Percentiles rank a stretch among this genome's conserved stretches.
phyloP scores from a whole-genome alignment of 30 jellyfish, hydroid and myxozoan genomes.

The Aurelia aurita complex sp. Pacific region DNA sequence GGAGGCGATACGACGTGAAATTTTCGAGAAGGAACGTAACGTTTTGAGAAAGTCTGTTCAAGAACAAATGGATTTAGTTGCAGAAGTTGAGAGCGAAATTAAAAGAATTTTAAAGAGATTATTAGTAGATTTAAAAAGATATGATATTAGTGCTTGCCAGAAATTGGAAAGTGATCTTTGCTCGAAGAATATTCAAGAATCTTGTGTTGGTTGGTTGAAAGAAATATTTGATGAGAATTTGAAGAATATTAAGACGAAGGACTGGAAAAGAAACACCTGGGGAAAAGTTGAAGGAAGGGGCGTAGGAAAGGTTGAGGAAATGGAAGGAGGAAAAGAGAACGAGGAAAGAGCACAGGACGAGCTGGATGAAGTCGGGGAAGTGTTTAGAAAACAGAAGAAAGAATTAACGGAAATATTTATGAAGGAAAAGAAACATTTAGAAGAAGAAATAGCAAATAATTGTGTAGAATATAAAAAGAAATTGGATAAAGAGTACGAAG shows the following conservation, averaged over 20 bases:
- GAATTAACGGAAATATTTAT: conserved; percentile 79
- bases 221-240: conserved; percentile 35
- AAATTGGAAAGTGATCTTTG: conserved; percentile 41
- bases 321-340: background rate
- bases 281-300: background rate
- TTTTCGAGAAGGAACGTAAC: conserved; percentile 34
- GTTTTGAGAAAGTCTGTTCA: conserved; percentile 37
- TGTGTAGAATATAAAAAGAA: conserved; percentile 66
- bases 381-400: conserved; percentile 82
- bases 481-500: conserved; percentile 71
- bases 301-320: background rate
- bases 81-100: conserved; percentile 63
- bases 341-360: conserved; percentile 28
- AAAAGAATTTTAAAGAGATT: conserved; percentile 49
- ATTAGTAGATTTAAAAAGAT: conserved; percentile 27
- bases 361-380: conserved; percentile 66
- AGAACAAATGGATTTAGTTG: conserved; percentile 69
- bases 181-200: conserved; percentile 5
- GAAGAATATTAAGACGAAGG: background rate
- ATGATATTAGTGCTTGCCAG: conserved; percentile 30
- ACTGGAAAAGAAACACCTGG: background rate
- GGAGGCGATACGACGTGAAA: conserved; percentile 20
- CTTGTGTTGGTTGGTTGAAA: conserved; percentile 51
- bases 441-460: conserved; percentile 51
- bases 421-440: conserved; percentile 74